Evolutionary conservation across 1,140 invertebrate genomes (phyloP), one percentile per base, ranked within the genome.

Genomic region (Diabrotica undecimpunctata): DNA sequence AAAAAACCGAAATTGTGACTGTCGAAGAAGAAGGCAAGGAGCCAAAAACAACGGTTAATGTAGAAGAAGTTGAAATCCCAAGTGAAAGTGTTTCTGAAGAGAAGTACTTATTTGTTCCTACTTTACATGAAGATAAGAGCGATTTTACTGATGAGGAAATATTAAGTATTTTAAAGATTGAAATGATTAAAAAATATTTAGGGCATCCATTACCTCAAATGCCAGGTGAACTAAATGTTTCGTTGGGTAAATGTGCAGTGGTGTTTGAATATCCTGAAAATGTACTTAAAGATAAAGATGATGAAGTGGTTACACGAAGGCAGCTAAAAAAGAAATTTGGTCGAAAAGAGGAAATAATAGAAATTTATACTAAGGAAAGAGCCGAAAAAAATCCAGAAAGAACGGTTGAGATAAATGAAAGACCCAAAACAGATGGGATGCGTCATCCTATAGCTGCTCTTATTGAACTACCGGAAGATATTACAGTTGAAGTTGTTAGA

Each of bases 391-490:
- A 67, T 64, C 70, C 69, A 60, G 51, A 46, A 10, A 70, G 60
- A 11, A 9, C 61, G 14, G 65, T 66, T 7, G 64, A 52, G 2
- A 66, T 69, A 38, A 58, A 65, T 59, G 70, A 71, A 65, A 54
- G 56, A 5, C 10, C 36, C 7, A 36, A 55, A 39, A 64, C 57
- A 46, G 66, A 68, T 60, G 66, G 68, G 58, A 55, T 60, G 8
- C 41, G n/a, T 10, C 61, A 38, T 62, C 53, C 57, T 9, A 62
- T 67, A 52, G 59, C 61, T 52, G 55, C 70, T n/a, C 50, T 73
- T 10, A 70, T 70, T 53, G 77, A 81, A 66, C 53, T 75, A 37
- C 78, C 78, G 8, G 81, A 83, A 74, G 78, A 81, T 64, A 77
- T 80, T 6, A 75, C 77, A 6, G 72, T 82, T 0, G 78, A 83